Evolutionary conservation across 2,888 invertebrate species (phyloP), one percentile per base, ranked within the genome.

Genomic region (Venusia cambrica): DNA sequence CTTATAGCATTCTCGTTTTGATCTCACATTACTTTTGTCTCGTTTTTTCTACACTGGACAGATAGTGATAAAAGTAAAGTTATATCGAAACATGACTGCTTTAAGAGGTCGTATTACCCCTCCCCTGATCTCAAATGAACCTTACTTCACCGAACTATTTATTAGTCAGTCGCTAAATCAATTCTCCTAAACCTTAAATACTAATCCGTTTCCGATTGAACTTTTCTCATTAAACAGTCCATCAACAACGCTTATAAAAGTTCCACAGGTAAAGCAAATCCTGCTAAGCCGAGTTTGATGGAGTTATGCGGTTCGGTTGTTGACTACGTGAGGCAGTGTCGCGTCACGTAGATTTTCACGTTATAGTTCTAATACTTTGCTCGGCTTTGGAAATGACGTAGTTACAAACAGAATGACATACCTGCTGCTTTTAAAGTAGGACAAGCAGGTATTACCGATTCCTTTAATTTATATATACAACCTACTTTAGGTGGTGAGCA

Each of bases 221-320:
- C 27, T 40, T 40, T 28, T 19, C 31, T 35, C 22, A 36, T 40
- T 36, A 24, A 16, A 11, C 27, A 40, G 10, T 31, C 22, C 22
- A 29, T 22, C 20, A 17, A 38, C 21, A 17, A 13, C 29, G 33
- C 17, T 38, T 34, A 26, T 20, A 27, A 33, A 39, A 35, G 35
- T 22, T 20, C 9, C 16, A n/a, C 24, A 25, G 29, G 29, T 27
- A 51, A 57, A 38, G 34, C 44, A 53, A 58, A 58, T 48, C 60
- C 44, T 34, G 37, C 45, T 63, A 64, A 65, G 61, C 62, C 58
- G 36, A 49, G 48, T 54, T 64, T 54, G 56, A 53, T 60, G 43
- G 49, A 64, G 59, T 63, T 62, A 11, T 3, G 15, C 13, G 25
- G 46, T 37, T 31, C 37, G 32, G 49, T 44, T 39, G 27, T 18